phyloP scores from a whole-genome alignment of 1,140 invertebrate species.

The Eurosta solidaginis region DNA sequence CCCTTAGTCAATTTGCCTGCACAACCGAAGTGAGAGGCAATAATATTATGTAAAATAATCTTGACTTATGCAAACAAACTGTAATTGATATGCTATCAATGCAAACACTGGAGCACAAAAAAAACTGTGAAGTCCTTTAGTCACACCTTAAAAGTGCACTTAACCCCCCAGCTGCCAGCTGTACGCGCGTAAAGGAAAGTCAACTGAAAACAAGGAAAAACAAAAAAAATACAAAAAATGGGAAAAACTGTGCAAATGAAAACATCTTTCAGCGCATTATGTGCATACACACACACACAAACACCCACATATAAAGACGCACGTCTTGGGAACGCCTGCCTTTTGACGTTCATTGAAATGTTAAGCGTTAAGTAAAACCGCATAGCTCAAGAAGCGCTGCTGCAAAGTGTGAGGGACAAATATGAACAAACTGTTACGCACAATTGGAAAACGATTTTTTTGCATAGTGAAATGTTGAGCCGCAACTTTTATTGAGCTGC shows the following conservation, averaged over 20 bases:
- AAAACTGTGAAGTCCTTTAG: slow-evolving; percentile 15
- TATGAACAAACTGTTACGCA: neutral
- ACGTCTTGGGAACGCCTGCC: neutral
- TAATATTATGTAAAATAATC: slow-evolving; percentile 29
- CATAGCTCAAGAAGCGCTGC: neutral
- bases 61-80: slow-evolving; percentile 24
- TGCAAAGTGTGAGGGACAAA: neutral
- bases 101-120: neutral
- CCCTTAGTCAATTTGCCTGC: neutral
- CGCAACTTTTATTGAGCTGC: neutral
- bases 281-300: no score
- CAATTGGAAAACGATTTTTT: slow-evolving; percentile 28
- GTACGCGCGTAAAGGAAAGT: neutral
- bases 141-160: slow-evolving; percentile 19
- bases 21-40: neutral
- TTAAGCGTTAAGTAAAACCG: slow-evolving; percentile 19
- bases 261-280: slow-evolving; percentile 21
- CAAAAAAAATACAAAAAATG: neutral
- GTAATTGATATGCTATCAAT: slow-evolving; percentile 31
- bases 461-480: no score
- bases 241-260: neutral
- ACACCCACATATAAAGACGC: neutral
- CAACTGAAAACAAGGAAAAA: neutral
- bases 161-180: neutral
- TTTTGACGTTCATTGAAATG: slow-evolving; percentile 25